Percentiles rank a stretch among this genome's conserved stretches.
phyloP scores from a whole-genome alignment of 2,797 vertebrate genomes.

The Cyclura pinguis region DNA sequence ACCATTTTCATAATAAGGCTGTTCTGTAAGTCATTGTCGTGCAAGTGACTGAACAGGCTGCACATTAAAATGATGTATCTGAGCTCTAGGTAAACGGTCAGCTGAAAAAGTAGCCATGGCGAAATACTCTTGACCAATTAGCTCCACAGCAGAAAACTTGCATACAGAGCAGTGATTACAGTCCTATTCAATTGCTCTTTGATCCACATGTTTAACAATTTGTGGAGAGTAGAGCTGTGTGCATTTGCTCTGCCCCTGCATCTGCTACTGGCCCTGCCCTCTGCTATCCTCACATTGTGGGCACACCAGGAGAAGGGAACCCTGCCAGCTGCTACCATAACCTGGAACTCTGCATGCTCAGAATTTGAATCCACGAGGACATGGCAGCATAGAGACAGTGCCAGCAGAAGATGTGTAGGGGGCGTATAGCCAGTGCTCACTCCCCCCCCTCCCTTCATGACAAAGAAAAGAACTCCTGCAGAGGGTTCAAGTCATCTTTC shows the following conservation, averaged over 20 bases:
- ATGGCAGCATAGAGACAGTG: not conserved
- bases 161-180: not conserved
- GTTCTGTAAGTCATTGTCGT: no score
- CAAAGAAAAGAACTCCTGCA: not conserved
- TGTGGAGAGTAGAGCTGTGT: not conserved
- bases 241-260: not conserved
- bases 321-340: not conserved
- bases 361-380: not conserved
- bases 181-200: not conserved
- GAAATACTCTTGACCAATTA: not conserved
- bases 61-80: not conserved
- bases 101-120: not conserved
- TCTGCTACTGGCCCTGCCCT: not conserved
- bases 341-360: not conserved
- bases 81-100: not conserved
- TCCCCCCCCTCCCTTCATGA: not conserved
- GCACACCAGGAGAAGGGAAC: not conserved
- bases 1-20: not conserved
- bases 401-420: not conserved
- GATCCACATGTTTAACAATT: not conserved
- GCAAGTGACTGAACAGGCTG: not conserved
- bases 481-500: not conserved
- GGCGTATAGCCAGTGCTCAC: no score
- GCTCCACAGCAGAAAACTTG: not conserved
- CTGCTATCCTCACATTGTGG: not conserved